Base-by-base conservation (phyloP, 2,113 vertebrate species). In the Orientallactaga bullata region DNA sequence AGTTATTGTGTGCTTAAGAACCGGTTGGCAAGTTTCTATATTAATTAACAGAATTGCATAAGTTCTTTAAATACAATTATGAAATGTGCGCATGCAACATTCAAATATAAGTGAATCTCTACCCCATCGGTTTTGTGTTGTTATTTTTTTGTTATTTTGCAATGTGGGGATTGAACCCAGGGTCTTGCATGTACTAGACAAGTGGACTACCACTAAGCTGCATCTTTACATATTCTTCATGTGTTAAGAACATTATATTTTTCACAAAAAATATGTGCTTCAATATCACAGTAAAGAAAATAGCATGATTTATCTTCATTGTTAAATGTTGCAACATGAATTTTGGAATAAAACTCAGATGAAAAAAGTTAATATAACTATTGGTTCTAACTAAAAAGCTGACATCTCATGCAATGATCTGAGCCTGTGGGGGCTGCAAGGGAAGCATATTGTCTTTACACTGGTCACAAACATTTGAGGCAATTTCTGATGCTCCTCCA, bases 371-470 rank as follows among this genome's bases (percentile, higher is more conserved):
- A 55, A 88, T 69, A 37, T 55, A 17, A 60, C 28, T 13, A 74
- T 80, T 60, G 10, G 58, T 63, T 76, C 61, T 77, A 86, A 81
- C 18, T 30, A 51, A 83, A 72, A 94, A 95, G 63, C 30, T 23
- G 0, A 58, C 42, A 24, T 24, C 47, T 69, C 16, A 30, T 10
- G 4, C 61, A 81, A n/a, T n/a, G 21, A n/a, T 76, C 39, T 4
- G 68, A 66, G 18, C 17, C 7, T 24, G 24, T 61, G 42, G 30
- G 35, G 61, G 37, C 39, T 93, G 9, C 32, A 76, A 86, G 35
- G 5, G 24, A 32, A 58, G 26, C 47, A 72, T 42, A 28, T 4
- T 68, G 24, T 60, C 23, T 35, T 60, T 26, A n/a, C 73, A n/a
- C 47, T 74, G 51, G 26, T 76, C 61, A 15, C 15, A 37, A 28